Conservation (phyloP, 2,797 vertebrate species). For the Coranthus polyacanthus region DNA sequence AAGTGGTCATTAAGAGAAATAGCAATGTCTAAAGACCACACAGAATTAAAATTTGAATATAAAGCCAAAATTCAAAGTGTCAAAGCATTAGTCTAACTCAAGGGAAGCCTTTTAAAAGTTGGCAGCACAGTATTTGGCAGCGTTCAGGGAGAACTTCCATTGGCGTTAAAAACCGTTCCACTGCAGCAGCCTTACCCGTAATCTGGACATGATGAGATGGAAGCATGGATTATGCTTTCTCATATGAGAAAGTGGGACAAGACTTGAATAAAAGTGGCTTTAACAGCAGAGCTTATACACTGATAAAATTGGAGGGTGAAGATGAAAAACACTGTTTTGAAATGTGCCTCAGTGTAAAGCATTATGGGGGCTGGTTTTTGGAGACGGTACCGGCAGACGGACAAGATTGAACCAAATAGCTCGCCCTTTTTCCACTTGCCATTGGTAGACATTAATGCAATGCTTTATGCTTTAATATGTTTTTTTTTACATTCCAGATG, state of each 20-base stretch:
- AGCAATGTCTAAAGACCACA: neutral
- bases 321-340: neutral
- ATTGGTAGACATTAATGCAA: neutral
- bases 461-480: too few relatives aligned
- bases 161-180: neutral
- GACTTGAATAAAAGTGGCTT: neutral
- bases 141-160: neutral
- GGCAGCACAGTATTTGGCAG: neutral
- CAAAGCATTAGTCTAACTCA: slow-evolving; percentile 18
- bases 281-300: slow-evolving; percentile 2
- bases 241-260: neutral
- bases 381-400: neutral
- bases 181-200: neutral
- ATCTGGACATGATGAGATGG: slow-evolving; percentile 12
- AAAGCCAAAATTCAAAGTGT: neutral
- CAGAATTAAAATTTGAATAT: neutral
- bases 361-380: neutral
- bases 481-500: neutral
- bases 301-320: slow-evolving; percentile 1
- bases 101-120: slow-evolving; percentile 8
- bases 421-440: neutral
- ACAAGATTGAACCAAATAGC: neutral
- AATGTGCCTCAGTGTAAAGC: neutral
- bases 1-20: slow-evolving; percentile 18
- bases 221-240: slow-evolving; percentile 1